Conservation (phyloP, 2,113 vertebrate genomes). For the Collichthys lucidus region DNA sequence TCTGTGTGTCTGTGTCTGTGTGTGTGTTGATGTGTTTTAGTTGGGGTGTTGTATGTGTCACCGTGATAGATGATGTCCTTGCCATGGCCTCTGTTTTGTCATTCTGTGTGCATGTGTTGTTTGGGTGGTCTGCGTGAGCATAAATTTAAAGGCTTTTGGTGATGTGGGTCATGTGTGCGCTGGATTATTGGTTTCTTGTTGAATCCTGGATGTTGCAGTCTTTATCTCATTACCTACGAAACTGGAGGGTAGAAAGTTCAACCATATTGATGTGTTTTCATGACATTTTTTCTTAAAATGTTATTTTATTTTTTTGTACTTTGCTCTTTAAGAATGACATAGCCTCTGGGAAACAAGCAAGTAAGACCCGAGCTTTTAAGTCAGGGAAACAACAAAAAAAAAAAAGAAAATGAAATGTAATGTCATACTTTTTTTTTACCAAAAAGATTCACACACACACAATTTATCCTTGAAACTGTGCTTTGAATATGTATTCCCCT, state of each 20-base stretch:
- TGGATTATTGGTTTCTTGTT: slow-evolving; percentile 45
- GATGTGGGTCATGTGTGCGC: slow-evolving; percentile 5
- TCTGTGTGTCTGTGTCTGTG: slow-evolving; percentile 29
- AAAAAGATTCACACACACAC: slow-evolving; percentile 21
- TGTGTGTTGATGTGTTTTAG: slow-evolving; percentile 36
- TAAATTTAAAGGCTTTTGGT: slow-evolving; percentile 42
- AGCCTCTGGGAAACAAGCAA: not conserved
- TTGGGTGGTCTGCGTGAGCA: slow-evolving; percentile 42
- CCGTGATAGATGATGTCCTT: slow-evolving; percentile 67
- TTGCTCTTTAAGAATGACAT: slow-evolving; percentile 12
- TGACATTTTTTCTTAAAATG: not conserved
- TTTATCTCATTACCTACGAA: slow-evolving; percentile 39
- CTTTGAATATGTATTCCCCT: slow-evolving; percentile 63
- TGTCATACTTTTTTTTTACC: slow-evolving; percentile 26
- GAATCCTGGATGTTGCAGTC: slow-evolving; percentile 4
- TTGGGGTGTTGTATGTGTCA: slow-evolving; percentile 42
- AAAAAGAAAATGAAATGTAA: not conserved
- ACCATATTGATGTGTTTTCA: slow-evolving; percentile 28
- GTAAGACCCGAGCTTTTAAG: not conserved
- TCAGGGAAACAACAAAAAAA: slow-evolving; percentile 20
- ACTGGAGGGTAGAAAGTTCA: slow-evolving; percentile 8
- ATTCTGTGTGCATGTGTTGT: slow-evolving; percentile 31
- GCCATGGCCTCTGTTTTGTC: slow-evolving; percentile 53
- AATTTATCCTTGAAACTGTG: slow-evolving; percentile 23
- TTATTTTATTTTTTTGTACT: slow-evolving; percentile 1